phyloP scores from a whole-genome alignment of 1,140 invertebrate genomes.

The Phocides pigmalion region DNA sequence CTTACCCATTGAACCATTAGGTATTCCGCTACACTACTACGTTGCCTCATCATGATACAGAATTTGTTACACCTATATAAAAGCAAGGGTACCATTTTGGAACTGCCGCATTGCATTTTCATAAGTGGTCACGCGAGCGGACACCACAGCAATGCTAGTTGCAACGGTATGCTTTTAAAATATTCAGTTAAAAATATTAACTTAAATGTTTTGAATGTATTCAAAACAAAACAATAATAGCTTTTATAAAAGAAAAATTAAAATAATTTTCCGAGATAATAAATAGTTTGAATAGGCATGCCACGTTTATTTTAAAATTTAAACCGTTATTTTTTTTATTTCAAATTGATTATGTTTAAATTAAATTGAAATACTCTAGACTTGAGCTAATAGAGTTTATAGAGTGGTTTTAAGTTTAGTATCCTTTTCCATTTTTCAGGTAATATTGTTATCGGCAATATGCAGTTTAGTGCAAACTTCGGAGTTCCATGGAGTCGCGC shows the following conservation, averaged over 20 bases:
- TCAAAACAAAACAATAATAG: no score
- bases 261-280: no score
- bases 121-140: conserved; percentile 56
- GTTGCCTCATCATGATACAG: conserved; percentile 79
- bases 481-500: conserved; percentile 45
- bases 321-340: no score
- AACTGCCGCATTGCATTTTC: conserved; percentile 73
- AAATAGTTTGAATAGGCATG: no score
- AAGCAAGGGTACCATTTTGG: conserved; percentile 71
- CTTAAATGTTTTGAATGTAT: background rate
- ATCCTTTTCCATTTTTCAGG: conserved; percentile 47
- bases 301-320: no score
- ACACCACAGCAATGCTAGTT: conserved; percentile 55
- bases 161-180: conserved; percentile 55
- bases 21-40: conserved; percentile 72
- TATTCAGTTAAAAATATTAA: background rate
- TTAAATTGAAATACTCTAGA: background rate
- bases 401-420: background rate
- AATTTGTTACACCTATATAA: conserved; percentile 83
- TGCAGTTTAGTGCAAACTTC: conserved; percentile 55
- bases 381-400: background rate
- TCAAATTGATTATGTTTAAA: no score
- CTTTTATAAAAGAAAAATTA: no score
- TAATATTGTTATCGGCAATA: conserved; percentile 52
- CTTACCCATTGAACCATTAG: conserved; percentile 77